A percentile compares a stretch with the other conserved stretches of the same genome.
phyloP scores from a whole-genome alignment of 2,797 vertebrate genomes.

The Eurystomus glaucurus region DNA sequence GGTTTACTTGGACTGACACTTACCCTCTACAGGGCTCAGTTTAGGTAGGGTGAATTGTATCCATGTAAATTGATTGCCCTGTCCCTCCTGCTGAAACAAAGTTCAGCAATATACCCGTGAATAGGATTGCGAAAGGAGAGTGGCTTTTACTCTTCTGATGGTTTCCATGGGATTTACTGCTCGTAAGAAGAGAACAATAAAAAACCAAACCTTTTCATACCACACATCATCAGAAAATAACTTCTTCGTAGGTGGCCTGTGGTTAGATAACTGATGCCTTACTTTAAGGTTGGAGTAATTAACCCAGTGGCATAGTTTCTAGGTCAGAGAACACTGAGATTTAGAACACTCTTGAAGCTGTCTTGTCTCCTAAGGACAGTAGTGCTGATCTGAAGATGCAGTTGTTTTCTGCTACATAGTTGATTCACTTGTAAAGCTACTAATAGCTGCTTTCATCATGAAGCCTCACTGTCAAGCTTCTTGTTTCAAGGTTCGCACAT shows the following conservation, averaged over 20 bases:
- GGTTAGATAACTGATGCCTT: neutral
- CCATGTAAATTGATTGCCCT: neutral
- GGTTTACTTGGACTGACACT: neutral
- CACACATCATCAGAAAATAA: neutral
- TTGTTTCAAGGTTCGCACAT: neutral
- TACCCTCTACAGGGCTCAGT: neutral
- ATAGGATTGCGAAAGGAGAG: neutral
- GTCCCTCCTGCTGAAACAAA: neutral
- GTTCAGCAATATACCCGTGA: neutral
- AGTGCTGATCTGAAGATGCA: neutral
- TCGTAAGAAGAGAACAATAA: neutral
- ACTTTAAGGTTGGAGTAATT: neutral
- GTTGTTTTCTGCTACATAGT: neutral
- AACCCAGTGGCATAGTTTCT: neutral
- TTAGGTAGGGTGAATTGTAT: neutral
- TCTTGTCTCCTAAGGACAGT: neutral
- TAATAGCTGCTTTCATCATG: neutral
- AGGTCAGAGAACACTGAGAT: neutral
- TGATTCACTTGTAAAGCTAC: neutral
- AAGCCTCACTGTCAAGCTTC: neutral
- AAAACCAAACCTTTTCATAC: neutral
- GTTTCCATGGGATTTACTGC: neutral
- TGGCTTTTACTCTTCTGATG: neutral
- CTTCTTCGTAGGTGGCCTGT: conserved; percentile 3
- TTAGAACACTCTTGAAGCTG: neutral